Evolutionary conservation across 2,797 vertebrate species (phyloP).

Genomic region (Melanotaenia nigrans): DNA sequence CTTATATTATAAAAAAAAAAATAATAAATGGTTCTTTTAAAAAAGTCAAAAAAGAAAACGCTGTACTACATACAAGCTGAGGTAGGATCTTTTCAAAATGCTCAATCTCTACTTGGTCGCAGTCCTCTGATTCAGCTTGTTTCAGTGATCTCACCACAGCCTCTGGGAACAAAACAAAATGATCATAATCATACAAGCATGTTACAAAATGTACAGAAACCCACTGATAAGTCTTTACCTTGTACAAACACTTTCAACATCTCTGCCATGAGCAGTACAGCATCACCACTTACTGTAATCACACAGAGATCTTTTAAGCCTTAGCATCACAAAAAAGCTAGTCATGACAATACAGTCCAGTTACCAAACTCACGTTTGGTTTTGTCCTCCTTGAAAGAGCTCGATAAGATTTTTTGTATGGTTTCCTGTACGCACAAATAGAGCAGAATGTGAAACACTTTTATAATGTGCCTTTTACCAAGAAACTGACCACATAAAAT

Average conservation of each 20-base stretch:
- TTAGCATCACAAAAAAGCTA: neutral
- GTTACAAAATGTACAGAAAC: neutral
- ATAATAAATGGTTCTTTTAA: no score
- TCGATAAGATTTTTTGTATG: conserved; percentile 73
- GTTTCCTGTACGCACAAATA: conserved; percentile 72
- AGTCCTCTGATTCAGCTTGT: conserved; percentile 82
- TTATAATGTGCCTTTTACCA: no score
- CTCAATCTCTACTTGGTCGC: conserved; percentile 79
- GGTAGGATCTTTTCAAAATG: conserved; percentile 86
- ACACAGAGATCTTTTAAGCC: conserved; percentile 9
- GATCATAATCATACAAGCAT: neutral
- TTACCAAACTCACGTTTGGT: conserved; percentile 75
- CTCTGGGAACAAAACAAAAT: conserved; percentile 63
- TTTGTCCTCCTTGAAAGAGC: conserved; percentile 82
- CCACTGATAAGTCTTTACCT: conserved; percentile 65
- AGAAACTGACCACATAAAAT: no score
- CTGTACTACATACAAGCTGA: conserved; percentile 76
- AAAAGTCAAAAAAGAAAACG: neutral
- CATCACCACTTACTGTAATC: conserved; percentile 75
- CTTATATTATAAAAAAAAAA: no score
- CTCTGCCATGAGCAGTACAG: conserved; percentile 77
- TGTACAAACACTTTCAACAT: conserved; percentile 82
- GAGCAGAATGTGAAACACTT: neutral
- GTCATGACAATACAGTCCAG: neutral
- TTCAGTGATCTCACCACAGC: conserved; percentile 80